Base-by-base conservation (phyloP, 2,113 vertebrate species). In the Lepidothrix coronata region DNA sequence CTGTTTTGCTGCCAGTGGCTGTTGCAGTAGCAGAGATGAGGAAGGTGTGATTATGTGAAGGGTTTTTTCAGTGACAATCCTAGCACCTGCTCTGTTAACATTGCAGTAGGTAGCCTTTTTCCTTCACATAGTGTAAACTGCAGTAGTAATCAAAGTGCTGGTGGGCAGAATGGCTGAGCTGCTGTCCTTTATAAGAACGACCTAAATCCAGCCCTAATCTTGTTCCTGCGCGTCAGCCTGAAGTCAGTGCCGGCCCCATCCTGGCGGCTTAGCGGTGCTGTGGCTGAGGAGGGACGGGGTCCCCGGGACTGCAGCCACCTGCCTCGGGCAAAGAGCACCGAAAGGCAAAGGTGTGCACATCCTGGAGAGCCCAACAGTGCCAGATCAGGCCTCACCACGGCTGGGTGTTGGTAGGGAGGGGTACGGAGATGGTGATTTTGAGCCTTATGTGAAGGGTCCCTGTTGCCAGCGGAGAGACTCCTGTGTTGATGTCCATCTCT, bases 331-430 rank as follows among this genome's bases (percentile, higher is more conserved):
- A 49, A 18, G 48, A 71, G 43, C 28, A 1, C 11, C 5, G 6
- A 8, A 5, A 18, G 22, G 46, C 33, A 15, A 14, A 13, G 0
- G 1, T 20, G 51, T 6, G 5, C 31, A 16, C 4, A 0, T 55
- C 25, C 33, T 8, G 3, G 48, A 21, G 49, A 85, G 14, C 0
- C 0, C 5, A 12, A 31, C 41, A 13, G 27, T 2, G 61, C 43
- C 0, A 0, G 7, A 4, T 37, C 3, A 5, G 39, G 44, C 21
- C 35, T 74, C 1, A 0, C 19, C 27, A 0, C 0, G 0, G 12
- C 37, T 17, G 7, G 2, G 15, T 27, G 37, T 54, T 12, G 0
- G 16, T 33, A 14, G 33, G 35, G 9, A 63, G 37, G 37, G 2
- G 1, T 12, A 8, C 15, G 25, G 20, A 25, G 1, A 2, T 4